Conservation (phyloP, 2,113 vertebrate species). For the Coturnix japonica region DNA sequence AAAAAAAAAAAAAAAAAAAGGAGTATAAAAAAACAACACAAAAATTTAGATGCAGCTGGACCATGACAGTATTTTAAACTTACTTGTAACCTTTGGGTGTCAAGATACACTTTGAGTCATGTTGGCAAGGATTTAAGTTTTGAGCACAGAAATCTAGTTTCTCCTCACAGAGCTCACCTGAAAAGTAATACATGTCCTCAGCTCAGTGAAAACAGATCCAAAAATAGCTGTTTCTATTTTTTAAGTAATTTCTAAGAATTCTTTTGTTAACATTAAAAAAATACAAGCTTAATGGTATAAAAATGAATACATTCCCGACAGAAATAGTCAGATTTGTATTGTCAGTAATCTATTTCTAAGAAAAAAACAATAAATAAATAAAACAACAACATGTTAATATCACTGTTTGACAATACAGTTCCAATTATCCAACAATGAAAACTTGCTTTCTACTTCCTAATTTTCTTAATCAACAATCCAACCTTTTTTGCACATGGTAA, state of each 20-base stretch:
- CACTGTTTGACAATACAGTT: slow-evolving; percentile 7
- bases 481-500: slow-evolving; percentile 25
- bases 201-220: not conserved
- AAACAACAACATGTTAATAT: not conserved
- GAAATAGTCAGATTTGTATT: not conserved
- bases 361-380: not conserved
- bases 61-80: slow-evolving; percentile 62
- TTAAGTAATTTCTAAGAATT: not conserved
- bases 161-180: slow-evolving; percentile 96
- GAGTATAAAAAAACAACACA: not conserved
- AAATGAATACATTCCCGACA: not conserved
- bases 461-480: not conserved
- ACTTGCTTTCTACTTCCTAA: not conserved
- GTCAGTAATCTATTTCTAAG: not conserved
- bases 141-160: slow-evolving; percentile 96
- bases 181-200: slow-evolving; percentile 58
- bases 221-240: not conserved
- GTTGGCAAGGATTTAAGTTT: slow-evolving; percentile 94
- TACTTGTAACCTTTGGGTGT: slow-evolving; percentile 92
- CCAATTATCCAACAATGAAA: slow-evolving; percentile 17
- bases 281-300: not conserved
- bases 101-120: slow-evolving; percentile 95
- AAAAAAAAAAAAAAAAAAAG: not conserved
- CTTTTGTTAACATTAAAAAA: not conserved
- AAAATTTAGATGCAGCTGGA: not conserved